A percentile compares a stretch with the other conserved stretches of the same genome.
phyloP scores from a whole-genome alignment of 2,113 vertebrate genomes.

The Monarcha castaneiventris region DNA sequence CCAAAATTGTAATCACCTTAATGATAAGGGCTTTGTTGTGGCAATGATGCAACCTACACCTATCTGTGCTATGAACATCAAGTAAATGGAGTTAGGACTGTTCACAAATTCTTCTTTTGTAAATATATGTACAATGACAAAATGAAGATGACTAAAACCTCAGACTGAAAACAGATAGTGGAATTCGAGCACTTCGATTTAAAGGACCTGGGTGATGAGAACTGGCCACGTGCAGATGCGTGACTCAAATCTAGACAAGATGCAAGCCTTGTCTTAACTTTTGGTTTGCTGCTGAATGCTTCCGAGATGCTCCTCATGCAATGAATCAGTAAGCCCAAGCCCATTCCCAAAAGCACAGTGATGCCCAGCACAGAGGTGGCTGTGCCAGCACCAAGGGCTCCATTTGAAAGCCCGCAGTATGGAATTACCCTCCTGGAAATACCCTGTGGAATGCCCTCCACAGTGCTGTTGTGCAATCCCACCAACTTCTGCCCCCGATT shows the following conservation, averaged over 20 bases:
- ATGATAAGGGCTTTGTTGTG: not conserved
- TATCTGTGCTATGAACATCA: not conserved
- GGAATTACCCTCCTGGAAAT: too few species aligned
- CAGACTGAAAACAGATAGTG: not conserved
- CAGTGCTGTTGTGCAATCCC: rapidly evolving
- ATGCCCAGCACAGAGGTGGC: rapidly evolving
- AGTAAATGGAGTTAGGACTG: not conserved
- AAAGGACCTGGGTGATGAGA: not conserved
- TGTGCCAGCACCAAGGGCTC: not conserved
- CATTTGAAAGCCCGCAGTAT: not conserved
- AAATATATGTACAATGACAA: not conserved
- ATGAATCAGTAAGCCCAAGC: not conserved
- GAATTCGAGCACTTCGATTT: rapidly evolving
- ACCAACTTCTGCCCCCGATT: rapidly evolving
- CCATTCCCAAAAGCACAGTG: not conserved
- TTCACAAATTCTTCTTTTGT: not conserved
- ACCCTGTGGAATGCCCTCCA: not conserved
- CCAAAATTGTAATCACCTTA: not conserved
- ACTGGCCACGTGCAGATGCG: rapidly evolving
- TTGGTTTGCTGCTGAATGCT: not conserved
- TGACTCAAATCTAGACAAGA: not conserved
- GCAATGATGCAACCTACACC: not conserved
- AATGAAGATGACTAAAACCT: not conserved
- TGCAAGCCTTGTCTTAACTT: not conserved
- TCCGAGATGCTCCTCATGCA: not conserved